Evolutionary conservation across 2,113 vertebrate species (phyloP).

Genomic region (Otis tarda): DNA sequence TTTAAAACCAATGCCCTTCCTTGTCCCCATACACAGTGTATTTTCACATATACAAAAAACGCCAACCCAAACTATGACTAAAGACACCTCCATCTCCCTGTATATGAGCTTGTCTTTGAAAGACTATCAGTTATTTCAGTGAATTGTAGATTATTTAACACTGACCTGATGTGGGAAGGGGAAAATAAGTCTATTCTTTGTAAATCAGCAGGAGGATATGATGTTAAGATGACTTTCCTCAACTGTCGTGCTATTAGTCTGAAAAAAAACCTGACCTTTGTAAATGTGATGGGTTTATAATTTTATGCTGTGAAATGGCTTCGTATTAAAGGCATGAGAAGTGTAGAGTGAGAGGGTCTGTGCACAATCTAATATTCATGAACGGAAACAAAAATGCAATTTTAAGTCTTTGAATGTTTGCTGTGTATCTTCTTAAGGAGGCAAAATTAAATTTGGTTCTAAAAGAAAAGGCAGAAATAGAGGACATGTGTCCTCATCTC

Average conservation of each 20-base stretch:
- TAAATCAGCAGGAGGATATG: not conserved
- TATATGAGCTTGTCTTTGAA: not conserved
- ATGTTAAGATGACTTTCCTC: not conserved
- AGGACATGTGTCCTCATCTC: not conserved
- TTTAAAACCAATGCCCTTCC: not conserved
- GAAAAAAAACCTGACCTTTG: not conserved
- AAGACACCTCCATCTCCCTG: not conserved
- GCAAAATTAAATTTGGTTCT: not conserved
- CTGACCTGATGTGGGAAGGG: not conserved
- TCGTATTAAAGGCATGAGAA: not conserved
- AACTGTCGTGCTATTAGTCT: not conserved
- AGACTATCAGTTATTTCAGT: not conserved
- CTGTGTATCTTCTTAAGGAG: not conserved
- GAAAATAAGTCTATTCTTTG: not conserved
- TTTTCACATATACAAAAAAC: not conserved
- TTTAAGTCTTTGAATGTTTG: not conserved
- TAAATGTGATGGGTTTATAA: not conserved
- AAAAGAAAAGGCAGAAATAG: not conserved
- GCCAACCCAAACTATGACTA: not conserved
- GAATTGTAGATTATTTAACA: not conserved
- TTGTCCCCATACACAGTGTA: not conserved
- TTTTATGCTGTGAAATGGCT: not conserved
- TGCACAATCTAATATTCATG: not conserved
- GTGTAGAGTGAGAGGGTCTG: not conserved
- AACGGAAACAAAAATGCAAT: not conserved